A percentile compares a stretch with the other conserved stretches of the same genome.
phyloP scores from a whole-genome alignment of 1,140 invertebrate species.

The Monochamus saltuarius region DNA sequence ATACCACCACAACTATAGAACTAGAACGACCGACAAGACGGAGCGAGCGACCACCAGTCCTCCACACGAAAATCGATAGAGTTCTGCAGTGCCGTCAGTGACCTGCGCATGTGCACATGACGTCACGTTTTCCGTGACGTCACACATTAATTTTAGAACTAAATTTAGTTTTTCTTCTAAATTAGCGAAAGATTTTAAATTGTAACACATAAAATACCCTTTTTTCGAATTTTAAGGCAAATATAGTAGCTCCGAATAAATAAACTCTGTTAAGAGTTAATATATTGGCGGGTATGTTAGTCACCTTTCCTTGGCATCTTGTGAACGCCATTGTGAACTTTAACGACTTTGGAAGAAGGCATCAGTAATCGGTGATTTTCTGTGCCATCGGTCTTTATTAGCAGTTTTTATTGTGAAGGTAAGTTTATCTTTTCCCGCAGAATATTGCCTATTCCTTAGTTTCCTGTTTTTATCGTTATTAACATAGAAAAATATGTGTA shows the following conservation, averaged over 20 bases:
- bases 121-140: constrained; percentile 40
- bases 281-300: constrained; percentile 17
- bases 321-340: constrained; percentile 76
- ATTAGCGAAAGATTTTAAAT: constrained; percentile 25
- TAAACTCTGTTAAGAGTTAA: constrained; percentile 14
- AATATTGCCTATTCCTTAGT: constrained; percentile 51
- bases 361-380: constrained; percentile 60
- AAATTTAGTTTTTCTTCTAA: constrained; percentile 29
- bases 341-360: constrained; percentile 66
- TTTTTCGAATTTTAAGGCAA: constrained; percentile 19
- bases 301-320: constrained; percentile 20
- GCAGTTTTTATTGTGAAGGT: constrained; percentile 56
- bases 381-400: constrained; percentile 62
- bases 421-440: constrained; percentile 46
- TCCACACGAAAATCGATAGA: constrained; percentile 64
- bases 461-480: constrained; percentile 50
- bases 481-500: constrained; percentile 50
- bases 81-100: constrained; percentile 64
- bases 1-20: constrained; percentile 70
- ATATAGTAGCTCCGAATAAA: background rate
- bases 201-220: background rate
- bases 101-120: constrained; percentile 56
- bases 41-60: constrained; percentile 49
- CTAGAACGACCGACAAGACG: constrained; percentile 31
- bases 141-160: constrained; percentile 31